A percentile compares a stretch with the other conserved stretches of the same genome.
Conservation (phyloP, 1,140 invertebrate genomes). For the Telenomus remus region DNA sequence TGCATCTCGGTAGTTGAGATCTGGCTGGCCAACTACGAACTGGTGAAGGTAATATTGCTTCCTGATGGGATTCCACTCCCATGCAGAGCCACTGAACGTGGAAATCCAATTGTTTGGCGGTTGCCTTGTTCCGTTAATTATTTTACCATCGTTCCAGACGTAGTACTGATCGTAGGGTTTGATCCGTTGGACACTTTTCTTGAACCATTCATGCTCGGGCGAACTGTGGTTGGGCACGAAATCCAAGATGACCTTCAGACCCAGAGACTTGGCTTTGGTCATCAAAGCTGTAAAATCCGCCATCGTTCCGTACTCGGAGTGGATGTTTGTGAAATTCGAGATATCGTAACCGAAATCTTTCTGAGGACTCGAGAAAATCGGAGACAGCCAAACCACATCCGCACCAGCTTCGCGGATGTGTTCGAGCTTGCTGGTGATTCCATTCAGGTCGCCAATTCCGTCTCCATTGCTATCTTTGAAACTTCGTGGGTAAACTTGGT, state of each 20-base stretch:
- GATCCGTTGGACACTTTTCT: conserved; percentile 77
- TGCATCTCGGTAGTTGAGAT: conserved; percentile 82
- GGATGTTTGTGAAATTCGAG: conserved; percentile 74
- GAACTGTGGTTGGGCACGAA: conserved; percentile 89
- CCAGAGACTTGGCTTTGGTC: conserved; percentile 59
- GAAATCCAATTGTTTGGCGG: conserved; percentile 71
- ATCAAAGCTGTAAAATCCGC: conserved; percentile 75
- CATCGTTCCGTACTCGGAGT: conserved; percentile 75
- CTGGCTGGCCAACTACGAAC: conserved; percentile 80
- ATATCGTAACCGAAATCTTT: conserved; percentile 77
- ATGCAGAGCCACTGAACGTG: conserved; percentile 55
- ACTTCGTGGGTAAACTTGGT: conserved; percentile 84
- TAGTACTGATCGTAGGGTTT: conserved; percentile 82
- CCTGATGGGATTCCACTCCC: conserved; percentile 23
- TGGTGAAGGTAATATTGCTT: conserved; percentile 79
- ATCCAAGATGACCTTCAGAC: conserved; percentile 81
- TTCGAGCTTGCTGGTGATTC: conserved; percentile 63
- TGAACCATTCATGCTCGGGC: conserved; percentile 82
- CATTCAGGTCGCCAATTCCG: conserved; percentile 84
- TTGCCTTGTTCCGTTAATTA: conserved; percentile 40
- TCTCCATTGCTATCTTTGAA: conserved; percentile 86
- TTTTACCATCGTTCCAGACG: conserved; percentile 77
- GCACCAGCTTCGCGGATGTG: conserved; percentile 66
- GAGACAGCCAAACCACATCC: conserved; percentile 76
- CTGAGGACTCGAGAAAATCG: conserved; percentile 75